Percentiles rank a stretch among this genome's conserved stretches.
Evolutionary conservation across 2,797 vertebrate genomes (phyloP).

Genomic region (Pangasius sanitwongsei): DNA sequence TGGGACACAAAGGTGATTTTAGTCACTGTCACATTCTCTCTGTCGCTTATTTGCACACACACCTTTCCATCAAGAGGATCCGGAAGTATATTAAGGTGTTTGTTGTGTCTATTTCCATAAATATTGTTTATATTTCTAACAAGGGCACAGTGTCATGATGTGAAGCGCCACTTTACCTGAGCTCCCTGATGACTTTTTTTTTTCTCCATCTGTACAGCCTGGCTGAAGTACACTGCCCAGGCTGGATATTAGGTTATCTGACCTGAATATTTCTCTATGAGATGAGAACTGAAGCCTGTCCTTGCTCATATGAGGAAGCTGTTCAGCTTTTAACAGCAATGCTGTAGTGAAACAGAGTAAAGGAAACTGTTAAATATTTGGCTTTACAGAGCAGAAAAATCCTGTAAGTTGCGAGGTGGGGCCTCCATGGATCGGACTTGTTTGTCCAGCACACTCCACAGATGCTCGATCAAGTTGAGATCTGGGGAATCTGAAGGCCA

Average conservation of each 20-base stretch:
- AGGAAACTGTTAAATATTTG: background rate
- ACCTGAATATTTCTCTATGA: background rate
- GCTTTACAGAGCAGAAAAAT: background rate
- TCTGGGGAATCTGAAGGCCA: no score
- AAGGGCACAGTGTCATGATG: conserved; percentile 19
- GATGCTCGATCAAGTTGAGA: no score
- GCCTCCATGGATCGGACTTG: no score
- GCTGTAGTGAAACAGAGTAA: background rate
- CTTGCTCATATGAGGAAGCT: no score
- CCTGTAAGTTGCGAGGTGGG: no score
- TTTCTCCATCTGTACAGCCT: background rate
- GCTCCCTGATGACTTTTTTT: conserved; percentile 3
- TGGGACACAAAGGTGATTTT: conserved; percentile 9
- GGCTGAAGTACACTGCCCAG: background rate
- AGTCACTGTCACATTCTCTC: conserved; percentile 5
- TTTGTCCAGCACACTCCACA: no score
- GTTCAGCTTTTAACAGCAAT: background rate
- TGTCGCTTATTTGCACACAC: conserved; percentile 1
- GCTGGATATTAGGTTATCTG: conserved; percentile 3
- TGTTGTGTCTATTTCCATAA: conserved; percentile 17
- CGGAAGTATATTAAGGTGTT: conserved; percentile 14
- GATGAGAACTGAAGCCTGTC: background rate
- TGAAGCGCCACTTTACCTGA: background rate
- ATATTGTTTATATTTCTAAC: conserved; percentile 10
- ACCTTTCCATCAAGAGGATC: background rate